Evolutionary conservation across 2,888 invertebrate genomes (phyloP).

Genomic region (Lomographa bimaculata): DNA sequence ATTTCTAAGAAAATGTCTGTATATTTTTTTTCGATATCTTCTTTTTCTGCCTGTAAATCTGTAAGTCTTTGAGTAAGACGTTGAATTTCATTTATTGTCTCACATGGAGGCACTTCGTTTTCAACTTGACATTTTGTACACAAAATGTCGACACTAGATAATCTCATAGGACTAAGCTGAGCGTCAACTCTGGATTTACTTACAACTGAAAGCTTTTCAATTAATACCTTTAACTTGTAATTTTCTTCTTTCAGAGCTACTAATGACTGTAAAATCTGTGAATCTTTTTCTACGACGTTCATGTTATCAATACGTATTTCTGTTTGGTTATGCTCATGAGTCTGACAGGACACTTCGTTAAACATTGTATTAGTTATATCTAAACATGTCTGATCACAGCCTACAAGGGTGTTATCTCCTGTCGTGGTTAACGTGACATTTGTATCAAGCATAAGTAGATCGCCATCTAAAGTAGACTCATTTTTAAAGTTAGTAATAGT

Average conservation of each 20-base stretch:
- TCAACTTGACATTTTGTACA: slow-evolving; percentile 10
- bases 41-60: slow-evolving; percentile 46
- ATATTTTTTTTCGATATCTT: slow-evolving; percentile 54
- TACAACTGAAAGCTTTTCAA: slow-evolving; percentile 36
- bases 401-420: slow-evolving; percentile 60
- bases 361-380: slow-evolving; percentile 57
- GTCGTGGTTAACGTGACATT: slow-evolving; percentile 63
- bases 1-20: slow-evolving; percentile 53
- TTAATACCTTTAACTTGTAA: slow-evolving; percentile 42
- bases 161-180: slow-evolving; percentile 48
- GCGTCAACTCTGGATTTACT: slow-evolving; percentile 36
- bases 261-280: slow-evolving; percentile 40
- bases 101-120: neutral
- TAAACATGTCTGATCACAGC: slow-evolving; percentile 64
- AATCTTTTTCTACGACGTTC: slow-evolving; percentile 43
- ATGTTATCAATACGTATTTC: slow-evolving; percentile 38
- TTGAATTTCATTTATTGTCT: slow-evolving; percentile 36
- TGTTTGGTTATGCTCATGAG: slow-evolving; percentile 39
- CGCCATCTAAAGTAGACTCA: slow-evolving; percentile 70
- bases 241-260: slow-evolving; percentile 57
- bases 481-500: slow-evolving; percentile 54
- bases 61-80: slow-evolving; percentile 42
- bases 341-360: slow-evolving; percentile 57
- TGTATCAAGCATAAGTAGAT: slow-evolving; percentile 73
- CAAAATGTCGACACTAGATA: neutral